phyloP scores from a whole-genome alignment of 1,140 invertebrate genomes.

The Drosophila mojavensis region DNA sequence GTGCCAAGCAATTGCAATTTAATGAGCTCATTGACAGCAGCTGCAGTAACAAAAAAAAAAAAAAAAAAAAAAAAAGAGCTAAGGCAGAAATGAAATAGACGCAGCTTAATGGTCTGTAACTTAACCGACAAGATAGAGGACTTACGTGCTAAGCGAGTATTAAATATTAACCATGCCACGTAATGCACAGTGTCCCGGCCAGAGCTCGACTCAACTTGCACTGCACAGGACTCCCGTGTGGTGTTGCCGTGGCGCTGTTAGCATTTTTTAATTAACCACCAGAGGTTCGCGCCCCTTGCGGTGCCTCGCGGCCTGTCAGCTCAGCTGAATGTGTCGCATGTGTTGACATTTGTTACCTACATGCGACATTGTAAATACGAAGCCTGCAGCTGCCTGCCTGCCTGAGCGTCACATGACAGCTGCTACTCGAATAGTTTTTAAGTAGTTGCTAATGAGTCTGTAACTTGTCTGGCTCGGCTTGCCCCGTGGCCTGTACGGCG shows the following conservation, averaged over 20 bases:
- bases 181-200: constrained; percentile 13
- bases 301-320: constrained; percentile 62
- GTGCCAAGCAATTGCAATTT: constrained; percentile 67
- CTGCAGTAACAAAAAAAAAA: constrained; percentile 14
- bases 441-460: constrained; percentile 76
- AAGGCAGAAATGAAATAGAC: constrained; percentile 29
- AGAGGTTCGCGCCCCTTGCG: constrained; percentile 40
- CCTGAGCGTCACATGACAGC: constrained; percentile 60
- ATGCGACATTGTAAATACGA: constrained; percentile 64
- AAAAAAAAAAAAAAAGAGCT: background rate
- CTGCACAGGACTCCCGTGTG: background rate
- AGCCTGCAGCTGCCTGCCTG: constrained; percentile 16
- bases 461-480: constrained; percentile 31
- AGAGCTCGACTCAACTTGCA: constrained; percentile 39
- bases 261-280: constrained; percentile 77
- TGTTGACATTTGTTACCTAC: constrained; percentile 77
- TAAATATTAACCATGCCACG: constrained; percentile 61
- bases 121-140: constrained; percentile 29
- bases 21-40: constrained; percentile 74
- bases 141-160: constrained; percentile 41
- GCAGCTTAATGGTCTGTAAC: constrained; percentile 57
- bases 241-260: constrained; percentile 12
- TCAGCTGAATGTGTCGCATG: constrained; percentile 63
- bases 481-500: constrained; percentile 10
- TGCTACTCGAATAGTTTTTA: constrained; percentile 78